phyloP scores from a whole-genome alignment of 2,113 vertebrate species.

The Actenoides lindsayi region DNA sequence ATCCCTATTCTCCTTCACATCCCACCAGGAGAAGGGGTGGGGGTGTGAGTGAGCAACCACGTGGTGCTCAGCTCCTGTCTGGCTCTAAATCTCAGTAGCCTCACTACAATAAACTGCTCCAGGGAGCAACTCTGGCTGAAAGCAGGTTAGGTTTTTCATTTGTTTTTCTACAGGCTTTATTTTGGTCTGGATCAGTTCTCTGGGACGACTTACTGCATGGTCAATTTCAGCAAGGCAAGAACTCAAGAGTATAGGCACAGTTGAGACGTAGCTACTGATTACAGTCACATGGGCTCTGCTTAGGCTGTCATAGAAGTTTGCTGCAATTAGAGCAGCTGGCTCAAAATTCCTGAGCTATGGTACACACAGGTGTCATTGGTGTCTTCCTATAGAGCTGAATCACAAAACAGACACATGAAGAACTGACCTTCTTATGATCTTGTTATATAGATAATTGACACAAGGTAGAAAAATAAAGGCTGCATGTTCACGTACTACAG shows the following conservation, averaged over 20 bases:
- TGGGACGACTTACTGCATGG: neutral
- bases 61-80: no score
- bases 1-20: no score
- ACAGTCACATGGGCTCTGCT: neutral
- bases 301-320: neutral
- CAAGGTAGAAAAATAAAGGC: neutral
- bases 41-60: no score
- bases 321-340: neutral
- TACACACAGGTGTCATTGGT: neutral
- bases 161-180: neutral
- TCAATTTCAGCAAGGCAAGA: neutral
- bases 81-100: no score
- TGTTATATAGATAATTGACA: neutral
- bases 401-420: neutral
- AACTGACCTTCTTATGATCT: neutral
- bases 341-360: neutral
- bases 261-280: neutral
- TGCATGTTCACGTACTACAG: neutral
- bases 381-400: neutral
- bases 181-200: neutral
- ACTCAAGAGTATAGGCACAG: neutral
- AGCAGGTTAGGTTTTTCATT: neutral
- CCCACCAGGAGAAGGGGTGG: no score
- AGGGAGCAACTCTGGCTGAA: neutral
- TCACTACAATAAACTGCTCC: neutral